A percentile compares a stretch with the other conserved stretches of the same genome.
Conservation (phyloP, 2,113 vertebrate species). For the Propithecus coquereli region DNA sequence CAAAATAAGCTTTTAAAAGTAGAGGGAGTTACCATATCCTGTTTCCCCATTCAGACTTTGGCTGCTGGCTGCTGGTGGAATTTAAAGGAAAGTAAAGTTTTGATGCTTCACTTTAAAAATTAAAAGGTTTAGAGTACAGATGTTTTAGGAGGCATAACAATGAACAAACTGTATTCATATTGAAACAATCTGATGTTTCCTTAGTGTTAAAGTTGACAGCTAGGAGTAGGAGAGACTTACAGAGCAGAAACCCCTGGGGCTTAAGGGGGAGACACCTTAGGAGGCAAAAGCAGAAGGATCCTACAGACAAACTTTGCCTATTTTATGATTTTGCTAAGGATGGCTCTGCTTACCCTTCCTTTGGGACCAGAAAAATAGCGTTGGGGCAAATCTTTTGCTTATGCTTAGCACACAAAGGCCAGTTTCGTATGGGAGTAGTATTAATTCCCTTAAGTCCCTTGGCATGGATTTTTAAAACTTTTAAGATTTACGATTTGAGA, state of each 20-base stretch:
- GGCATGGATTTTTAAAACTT: neutral
- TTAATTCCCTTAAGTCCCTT: neutral
- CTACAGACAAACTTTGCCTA: neutral
- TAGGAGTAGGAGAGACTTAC: neutral
- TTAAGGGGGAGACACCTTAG: neutral
- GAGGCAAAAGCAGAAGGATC: neutral
- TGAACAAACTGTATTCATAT: neutral
- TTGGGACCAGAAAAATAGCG: neutral
- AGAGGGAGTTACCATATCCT: neutral
- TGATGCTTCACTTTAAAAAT: conserved; percentile 8
- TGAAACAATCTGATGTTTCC: neutral
- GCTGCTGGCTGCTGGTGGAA: neutral
- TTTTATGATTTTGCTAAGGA: neutral
- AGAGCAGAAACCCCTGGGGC: neutral
- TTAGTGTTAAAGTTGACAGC: neutral
- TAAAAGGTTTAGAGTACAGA: conserved; percentile 1
- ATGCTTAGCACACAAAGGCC: neutral
- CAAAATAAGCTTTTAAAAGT: neutral
- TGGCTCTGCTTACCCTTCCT: neutral
- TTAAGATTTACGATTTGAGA: neutral
- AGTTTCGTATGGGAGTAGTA: neutral
- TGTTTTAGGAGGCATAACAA: neutral
- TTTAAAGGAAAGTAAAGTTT: conserved; percentile 3
- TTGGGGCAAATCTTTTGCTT: neutral
- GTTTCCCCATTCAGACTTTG: neutral